Percentiles rank a stretch among this genome's conserved stretches.
Conservation (phyloP, 2,797 vertebrate genomes). For the Xerus rutilus region DNA sequence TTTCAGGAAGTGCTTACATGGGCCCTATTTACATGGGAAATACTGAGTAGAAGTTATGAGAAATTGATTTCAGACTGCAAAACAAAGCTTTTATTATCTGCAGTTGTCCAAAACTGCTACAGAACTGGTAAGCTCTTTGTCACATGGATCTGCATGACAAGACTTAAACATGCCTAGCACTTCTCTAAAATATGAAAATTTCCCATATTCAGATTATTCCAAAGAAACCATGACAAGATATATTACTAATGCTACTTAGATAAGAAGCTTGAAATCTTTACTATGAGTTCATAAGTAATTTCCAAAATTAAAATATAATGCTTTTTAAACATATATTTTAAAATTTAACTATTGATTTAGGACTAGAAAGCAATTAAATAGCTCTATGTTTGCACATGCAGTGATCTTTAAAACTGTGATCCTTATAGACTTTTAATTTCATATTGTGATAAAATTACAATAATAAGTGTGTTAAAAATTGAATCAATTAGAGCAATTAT, state of each 20-base stretch:
- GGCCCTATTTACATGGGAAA: neutral
- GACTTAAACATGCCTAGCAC: neutral
- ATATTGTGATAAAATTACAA: constrained; percentile 10
- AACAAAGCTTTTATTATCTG: neutral
- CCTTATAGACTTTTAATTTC: neutral
- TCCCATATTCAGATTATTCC: neutral
- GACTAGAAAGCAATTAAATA: constrained; percentile 1
- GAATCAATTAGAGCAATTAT: neutral
- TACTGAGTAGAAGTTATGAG: neutral
- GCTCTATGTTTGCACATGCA: neutral
- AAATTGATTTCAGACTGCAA: neutral
- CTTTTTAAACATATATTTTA: neutral
- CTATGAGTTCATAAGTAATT: constrained; percentile 38
- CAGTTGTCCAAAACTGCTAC: neutral
- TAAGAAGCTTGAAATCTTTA: neutral
- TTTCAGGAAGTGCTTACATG: neutral
- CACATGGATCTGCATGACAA: neutral
- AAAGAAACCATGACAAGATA: constrained; percentile 8
- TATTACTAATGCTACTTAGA: neutral
- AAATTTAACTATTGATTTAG: constrained; percentile 32
- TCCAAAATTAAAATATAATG: constrained; percentile 14
- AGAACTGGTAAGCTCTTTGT: neutral
- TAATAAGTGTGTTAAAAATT: neutral
- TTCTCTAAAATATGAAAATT: constrained; percentile 38
- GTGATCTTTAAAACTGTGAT: constrained; percentile 37